Evolutionary conservation across 2,888 invertebrate genomes (phyloP).

Genomic region (Lycia hirtaria): DNA sequence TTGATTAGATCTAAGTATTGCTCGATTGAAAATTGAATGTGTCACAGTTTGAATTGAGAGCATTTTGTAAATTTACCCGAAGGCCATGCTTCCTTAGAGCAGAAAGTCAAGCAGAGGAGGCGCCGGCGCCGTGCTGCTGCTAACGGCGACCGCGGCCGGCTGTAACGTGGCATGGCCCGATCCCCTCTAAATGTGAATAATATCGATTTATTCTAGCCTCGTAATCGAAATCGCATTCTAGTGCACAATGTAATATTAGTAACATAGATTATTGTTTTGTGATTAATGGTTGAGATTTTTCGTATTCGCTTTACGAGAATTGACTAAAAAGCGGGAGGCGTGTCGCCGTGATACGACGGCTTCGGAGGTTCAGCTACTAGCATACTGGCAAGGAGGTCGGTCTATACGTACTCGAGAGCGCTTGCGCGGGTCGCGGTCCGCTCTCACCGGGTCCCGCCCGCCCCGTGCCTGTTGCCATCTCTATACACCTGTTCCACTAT

Average conservation of each 20-base stretch:
- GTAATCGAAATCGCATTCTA: constrained; percentile 61
- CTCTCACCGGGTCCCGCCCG: constrained; percentile 9
- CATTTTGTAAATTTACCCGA: constrained; percentile 61
- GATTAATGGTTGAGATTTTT: constrained; percentile 54
- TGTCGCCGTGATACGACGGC: constrained; percentile 17
- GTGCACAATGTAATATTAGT: constrained; percentile 58
- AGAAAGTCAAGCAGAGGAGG: constrained; percentile 46
- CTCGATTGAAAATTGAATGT: constrained; percentile 69
- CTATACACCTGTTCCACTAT: not conserved
- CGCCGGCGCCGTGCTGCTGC: constrained; percentile 34
- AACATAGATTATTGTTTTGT: constrained; percentile 60
- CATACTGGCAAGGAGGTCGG: constrained; percentile 17
- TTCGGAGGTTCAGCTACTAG: constrained; percentile 13
- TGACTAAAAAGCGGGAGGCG: constrained; percentile 31
- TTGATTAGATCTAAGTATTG: constrained; percentile 68
- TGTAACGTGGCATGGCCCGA: constrained; percentile 70
- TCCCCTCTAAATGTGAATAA: constrained; percentile 63
- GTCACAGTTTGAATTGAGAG: constrained; percentile 65
- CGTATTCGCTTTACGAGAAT: constrained; percentile 43
- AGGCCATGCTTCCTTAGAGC: constrained; percentile 74
- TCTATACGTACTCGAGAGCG: not conserved
- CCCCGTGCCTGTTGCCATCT: constrained; percentile 27
- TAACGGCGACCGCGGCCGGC: constrained; percentile 43
- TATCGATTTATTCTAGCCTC: constrained; percentile 53
- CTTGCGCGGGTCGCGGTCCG: constrained; percentile 15